Percentiles rank a stretch among this genome's conserved stretches.
Evolutionary conservation across 1,140 invertebrate species (phyloP).

Genomic region (Drosophila arizonae): DNA sequence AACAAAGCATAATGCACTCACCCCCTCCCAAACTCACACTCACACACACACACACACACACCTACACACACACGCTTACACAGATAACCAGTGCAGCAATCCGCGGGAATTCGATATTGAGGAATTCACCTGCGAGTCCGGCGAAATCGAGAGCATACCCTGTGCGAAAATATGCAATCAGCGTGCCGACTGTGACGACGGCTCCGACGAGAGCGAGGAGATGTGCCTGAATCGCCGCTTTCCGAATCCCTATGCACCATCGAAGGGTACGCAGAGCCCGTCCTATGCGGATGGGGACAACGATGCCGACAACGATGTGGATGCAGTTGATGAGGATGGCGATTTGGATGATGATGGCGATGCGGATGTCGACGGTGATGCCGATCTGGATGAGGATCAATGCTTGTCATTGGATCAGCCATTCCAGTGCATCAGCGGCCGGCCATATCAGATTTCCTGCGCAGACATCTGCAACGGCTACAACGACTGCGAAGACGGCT

Average conservation of each 20-base stretch:
- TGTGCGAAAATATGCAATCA: neutral
- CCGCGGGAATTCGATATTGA: neutral
- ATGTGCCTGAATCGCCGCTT: neutral
- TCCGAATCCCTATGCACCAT: slow-evolving; percentile 8
- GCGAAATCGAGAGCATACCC: neutral
- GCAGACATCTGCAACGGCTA: slow-evolving; percentile 15
- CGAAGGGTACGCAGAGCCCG: neutral
- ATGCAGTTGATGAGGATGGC: neutral
- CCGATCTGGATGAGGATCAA: neutral
- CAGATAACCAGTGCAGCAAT: slow-evolving; percentile 19
- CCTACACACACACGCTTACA: slow-evolving; percentile 13
- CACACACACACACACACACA: slow-evolving; percentile 9
- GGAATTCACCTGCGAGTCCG: neutral
- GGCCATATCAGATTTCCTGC: slow-evolving; percentile 7
- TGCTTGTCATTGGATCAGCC: neutral
- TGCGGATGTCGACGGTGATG: neutral
- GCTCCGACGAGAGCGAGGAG: slow-evolving; percentile 17
- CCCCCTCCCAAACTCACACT: slow-evolving; percentile 9
- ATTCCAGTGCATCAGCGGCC: slow-evolving; percentile 31
- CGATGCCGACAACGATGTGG: neutral
- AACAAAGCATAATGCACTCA: slow-evolving; percentile 12
- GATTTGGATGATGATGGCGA: neutral
- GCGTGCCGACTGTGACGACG: slow-evolving; percentile 1
- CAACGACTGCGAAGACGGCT: slow-evolving; percentile 29
- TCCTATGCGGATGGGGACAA: neutral